A percentile compares a stretch with the other conserved stretches of the same genome.
Evolutionary conservation across 1,140 invertebrate species (phyloP).

Genomic region (Carposina sasakii): DNA sequence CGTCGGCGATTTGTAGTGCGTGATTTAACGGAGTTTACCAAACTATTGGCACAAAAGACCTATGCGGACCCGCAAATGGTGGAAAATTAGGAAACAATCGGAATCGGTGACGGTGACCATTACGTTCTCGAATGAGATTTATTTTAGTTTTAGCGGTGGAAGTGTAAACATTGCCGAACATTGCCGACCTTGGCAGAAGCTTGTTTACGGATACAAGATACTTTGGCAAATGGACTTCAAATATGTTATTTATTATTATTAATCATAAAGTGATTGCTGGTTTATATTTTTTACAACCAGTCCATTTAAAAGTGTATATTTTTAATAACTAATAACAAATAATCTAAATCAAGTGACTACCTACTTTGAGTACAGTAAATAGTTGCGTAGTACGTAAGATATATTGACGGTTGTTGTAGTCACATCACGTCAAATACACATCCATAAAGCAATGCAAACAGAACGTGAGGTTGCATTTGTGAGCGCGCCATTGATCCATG

Average conservation of each 20-base stretch:
- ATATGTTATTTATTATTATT: no score
- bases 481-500: conserved; percentile 37
- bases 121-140: not conserved
- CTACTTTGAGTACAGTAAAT: no score
- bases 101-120: conserved; percentile 20
- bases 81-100: not conserved
- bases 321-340: no score
- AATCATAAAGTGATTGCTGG: no score
- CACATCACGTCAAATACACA: conserved; percentile 38
- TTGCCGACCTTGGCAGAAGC: conserved; percentile 44
- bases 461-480: conserved; percentile 51
- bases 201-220: conserved; percentile 56
- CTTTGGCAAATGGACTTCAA: conserved; percentile 46
- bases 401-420: no score
- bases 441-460: conserved; percentile 46
- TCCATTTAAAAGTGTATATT: no score
- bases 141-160: conserved; percentile 10
- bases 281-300: no score
- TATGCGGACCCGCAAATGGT: not conserved
- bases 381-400: no score
- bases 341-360: no score
- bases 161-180: conserved; percentile 43
- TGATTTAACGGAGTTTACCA: conserved; percentile 39
- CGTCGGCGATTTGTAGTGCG: conserved; percentile 60
- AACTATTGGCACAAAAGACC: conserved; percentile 17